Percentiles rank a stretch among this genome's conserved stretches.
These are phyloP conservation scores for Sakesphorus luctuosus DNA, from an alignment of 2,113 vertebrate species.

Conservation along the genomic window DNA sequence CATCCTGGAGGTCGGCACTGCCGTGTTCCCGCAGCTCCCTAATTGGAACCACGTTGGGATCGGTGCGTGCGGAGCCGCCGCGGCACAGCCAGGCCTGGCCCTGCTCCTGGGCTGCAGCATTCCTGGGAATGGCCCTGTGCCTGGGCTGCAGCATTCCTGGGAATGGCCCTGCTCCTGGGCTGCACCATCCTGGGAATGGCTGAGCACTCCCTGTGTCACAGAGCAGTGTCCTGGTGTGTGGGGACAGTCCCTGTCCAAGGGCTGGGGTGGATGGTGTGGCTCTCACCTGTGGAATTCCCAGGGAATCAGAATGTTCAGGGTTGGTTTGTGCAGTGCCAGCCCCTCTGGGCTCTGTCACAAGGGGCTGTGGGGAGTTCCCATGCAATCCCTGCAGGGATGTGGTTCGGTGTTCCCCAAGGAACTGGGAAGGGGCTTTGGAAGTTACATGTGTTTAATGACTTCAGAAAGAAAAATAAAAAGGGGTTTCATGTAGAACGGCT, in stretches of 20 bases:
- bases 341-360: not conserved
- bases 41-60: conserved; percentile 82
- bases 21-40: conserved; percentile 69
- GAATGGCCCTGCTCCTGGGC: conserved; percentile 8
- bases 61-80: conserved; percentile 37
- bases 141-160: not conserved
- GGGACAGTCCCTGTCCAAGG: not conserved
- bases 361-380: not conserved
- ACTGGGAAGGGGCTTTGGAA: not conserved
- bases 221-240: not conserved
- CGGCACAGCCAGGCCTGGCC: conserved; percentile 26
- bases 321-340: not conserved
- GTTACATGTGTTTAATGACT: not conserved
- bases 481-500: not conserved
- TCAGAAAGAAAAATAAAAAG: not conserved
- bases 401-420: not conserved
- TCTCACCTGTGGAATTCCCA: not conserved
- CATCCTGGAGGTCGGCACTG: conserved; percentile 74
- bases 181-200: not conserved
- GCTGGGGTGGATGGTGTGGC: not conserved
- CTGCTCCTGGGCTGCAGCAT: conserved; percentile 4
- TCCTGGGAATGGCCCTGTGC: not conserved
- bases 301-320: not conserved
- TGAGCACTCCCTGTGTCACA: not conserved
- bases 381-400: too few species aligned